Evolutionary conservation across 2,888 invertebrate species (phyloP), one percentile per base, ranked within the genome.

Genomic region (Teleogryllus oceanicus): DNA sequence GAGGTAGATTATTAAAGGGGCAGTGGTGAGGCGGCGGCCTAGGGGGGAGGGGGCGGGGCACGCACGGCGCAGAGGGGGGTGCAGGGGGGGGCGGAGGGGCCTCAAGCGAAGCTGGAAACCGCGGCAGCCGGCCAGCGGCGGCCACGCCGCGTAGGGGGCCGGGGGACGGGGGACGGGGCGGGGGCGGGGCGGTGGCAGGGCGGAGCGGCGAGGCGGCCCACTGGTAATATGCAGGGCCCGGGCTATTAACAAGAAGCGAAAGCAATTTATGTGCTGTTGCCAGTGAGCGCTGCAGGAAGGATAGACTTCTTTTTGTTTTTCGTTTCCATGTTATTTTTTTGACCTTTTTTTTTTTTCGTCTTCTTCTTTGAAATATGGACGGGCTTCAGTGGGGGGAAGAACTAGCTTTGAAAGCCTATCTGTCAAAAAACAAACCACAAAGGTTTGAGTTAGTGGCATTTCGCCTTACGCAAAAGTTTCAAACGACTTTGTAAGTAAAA

Each of bases 231-330:
- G 78, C 80, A 76, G 76, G 75, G 79, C 76, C 37, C 50, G 20
- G 74, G 77, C 82, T 78, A 82, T 82, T 82, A 82, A 82, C 82
- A 78, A 80, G 79, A 80, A 82, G 80, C 80, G 62, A 80, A 80
- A 82, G 80, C 82, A 82, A 82, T 82, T 80, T 82, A 79, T 80
- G 82, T 80, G 81, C 80, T 78, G 80, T 75, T 74, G 78, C 77
- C 62, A 80, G 51, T 75, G 80, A 80, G 74, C 49, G 79, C 79
- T 62, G 75, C 50, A 76, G 51, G 78, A 78, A 80, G 76, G 20
- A 77, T 62, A 75, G 62, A 75, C 74, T 78, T 76, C 49, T 49
- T 80, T 80, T 80, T 77, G 62, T 77, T 77, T 77, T 21, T 74
- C 78, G 37, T 51, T 37, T 50, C 51, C 51, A 78, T 78, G 62